phyloP scores from a whole-genome alignment of 2,888 invertebrate species.

The Synergus umbraculus region DNA sequence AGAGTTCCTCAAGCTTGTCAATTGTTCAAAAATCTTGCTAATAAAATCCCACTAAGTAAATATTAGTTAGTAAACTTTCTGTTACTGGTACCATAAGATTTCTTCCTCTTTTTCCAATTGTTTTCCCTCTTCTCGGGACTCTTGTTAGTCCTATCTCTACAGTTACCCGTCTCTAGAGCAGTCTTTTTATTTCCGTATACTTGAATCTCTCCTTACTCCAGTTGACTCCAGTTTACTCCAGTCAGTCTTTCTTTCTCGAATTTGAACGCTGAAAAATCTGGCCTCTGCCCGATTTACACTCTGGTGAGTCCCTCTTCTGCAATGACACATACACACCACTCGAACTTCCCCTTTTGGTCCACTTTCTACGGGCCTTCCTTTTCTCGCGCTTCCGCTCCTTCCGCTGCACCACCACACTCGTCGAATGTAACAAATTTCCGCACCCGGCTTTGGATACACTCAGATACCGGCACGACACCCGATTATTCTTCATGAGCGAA shows the following conservation, averaged over 20 bases:
- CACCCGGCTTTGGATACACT: conserved; percentile 39
- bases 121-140: neutral
- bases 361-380: conserved; percentile 42
- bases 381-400: conserved; percentile 49
- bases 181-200: conserved; percentile 42
- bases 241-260: conserved; percentile 43
- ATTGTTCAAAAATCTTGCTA: neutral
- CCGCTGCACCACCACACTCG: conserved; percentile 37
- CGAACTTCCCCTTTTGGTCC: conserved; percentile 37
- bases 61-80: neutral
- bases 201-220: conserved; percentile 3
- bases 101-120: neutral
- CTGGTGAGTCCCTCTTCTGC: conserved; percentile 55
- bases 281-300: conserved; percentile 42
- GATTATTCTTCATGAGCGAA: conserved; percentile 40
- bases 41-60: neutral
- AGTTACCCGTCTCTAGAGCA: conserved; percentile 27
- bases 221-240: conserved; percentile 36
- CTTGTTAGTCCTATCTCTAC: neutral
- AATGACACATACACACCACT: conserved; percentile 37
- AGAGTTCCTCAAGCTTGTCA: neutral
- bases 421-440: conserved; percentile 39
- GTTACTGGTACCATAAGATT: neutral
- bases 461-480: conserved; percentile 40
- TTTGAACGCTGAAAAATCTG: conserved; percentile 3